A percentile compares a stretch with the other conserved stretches of the same genome.
These are phyloP conservation scores for Crambe crambe DNA, from an alignment of 37 sponge, comb jelly and placozoan species.

Conservation along the genomic window DNA sequence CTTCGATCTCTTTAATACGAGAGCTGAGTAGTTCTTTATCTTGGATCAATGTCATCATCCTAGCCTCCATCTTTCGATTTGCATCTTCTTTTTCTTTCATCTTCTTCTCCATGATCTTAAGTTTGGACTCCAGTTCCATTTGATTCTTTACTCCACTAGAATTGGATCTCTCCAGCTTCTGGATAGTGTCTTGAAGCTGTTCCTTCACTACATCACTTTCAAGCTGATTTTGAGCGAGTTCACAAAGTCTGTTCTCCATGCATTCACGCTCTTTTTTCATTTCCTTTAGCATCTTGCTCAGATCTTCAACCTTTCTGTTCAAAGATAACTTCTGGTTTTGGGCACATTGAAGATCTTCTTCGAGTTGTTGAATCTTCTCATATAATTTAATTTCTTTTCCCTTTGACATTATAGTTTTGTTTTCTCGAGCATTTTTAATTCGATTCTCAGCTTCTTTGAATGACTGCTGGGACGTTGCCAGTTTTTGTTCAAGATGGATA, in stretches of 20 bases:
- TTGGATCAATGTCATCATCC: not conserved
- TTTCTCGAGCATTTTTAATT: constrained; percentile 9
- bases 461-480: constrained; percentile 25
- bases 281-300: constrained; percentile 5
- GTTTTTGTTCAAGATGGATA: constrained; percentile 28
- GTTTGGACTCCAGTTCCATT: not conserved
- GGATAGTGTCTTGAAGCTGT: constrained; percentile 8
- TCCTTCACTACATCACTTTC: constrained; percentile 22
- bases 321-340: constrained; percentile 6
- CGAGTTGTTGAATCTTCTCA: constrained; percentile 11
- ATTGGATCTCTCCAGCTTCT: constrained; percentile 21
- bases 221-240: not conserved
- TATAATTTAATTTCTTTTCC: not conserved
- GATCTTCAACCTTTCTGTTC: not conserved
- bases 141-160: constrained; percentile 5
- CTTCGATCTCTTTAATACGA: constrained; percentile 22
- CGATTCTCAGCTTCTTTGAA: constrained; percentile 18
- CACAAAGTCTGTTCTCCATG: constrained; percentile 1
- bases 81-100: constrained; percentile 7
- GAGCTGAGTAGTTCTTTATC: constrained; percentile 19
- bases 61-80: not conserved
- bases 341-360: not conserved
- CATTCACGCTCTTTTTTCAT: constrained; percentile 28
- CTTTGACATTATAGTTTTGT: not conserved
- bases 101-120: constrained; percentile 14